Base-by-base conservation (phyloP, 2,888 invertebrate genomes). In the Melitaea athalia region DNA sequence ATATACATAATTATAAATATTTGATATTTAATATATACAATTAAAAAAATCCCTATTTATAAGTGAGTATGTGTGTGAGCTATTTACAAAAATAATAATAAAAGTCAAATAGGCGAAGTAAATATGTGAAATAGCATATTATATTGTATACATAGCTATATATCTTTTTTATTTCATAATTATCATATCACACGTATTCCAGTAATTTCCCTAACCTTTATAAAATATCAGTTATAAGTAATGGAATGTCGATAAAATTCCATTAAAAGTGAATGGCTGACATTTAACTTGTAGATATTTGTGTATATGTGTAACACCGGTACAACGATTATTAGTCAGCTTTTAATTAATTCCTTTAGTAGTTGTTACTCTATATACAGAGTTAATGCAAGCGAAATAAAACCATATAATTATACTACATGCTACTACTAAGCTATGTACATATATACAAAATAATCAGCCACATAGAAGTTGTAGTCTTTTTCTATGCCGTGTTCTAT, bases 161-260 rank as follows among this genome's bases (percentile, higher is more conserved):
- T n/a, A n/a, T 14, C 2, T 49, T 0, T n/a, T 49, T n/a, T 6
- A 49, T 49, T 49, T 49, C 1, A 14, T 49, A 49, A 14, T n/a
- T 3, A 5, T 6, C 14, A n/a, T 49, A 49, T 45, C 45, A 45
- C 45, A 45, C 14, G 11, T 12, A 24, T 31, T 10, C 3, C 11
- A 31, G 24, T 61, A 33, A 53, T 53, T 66, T 55, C 66, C 59
- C 43, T 65, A 33, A 49, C 64, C 64, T 60, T 60, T 61, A 61
- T 49, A 59, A 55, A n/a, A 55, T 60, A 60, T 66, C 60, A 60
- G 15, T 33, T 53, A 11, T 42, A n/a, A n/a, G n/a, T n/a, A 15
- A 42, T 57, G 38, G 57, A 42, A 57, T 57, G 42, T 42, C 15
- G 42, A 57, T 42, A 42, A 10, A 57, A 57, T 33, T 42, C 42